Base-by-base conservation (phyloP, 1,140 invertebrate species). In the Acromyrmex heyeri region DNA sequence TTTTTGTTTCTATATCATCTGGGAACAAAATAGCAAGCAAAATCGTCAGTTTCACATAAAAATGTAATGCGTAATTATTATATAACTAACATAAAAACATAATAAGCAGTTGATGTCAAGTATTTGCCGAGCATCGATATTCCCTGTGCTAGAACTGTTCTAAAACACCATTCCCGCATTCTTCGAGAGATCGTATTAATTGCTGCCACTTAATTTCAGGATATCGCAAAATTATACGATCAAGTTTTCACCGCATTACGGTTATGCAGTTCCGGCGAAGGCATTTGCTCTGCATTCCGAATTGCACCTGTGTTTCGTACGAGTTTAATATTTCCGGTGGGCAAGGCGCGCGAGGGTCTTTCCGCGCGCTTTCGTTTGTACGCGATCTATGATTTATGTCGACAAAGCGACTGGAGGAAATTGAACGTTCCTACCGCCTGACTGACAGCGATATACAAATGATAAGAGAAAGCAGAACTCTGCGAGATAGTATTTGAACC, bases 241-340 rank as follows among this genome's bases (percentile, higher is more conserved):
- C 88, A n/a, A 87, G 89, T 90, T 90, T 90, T 90, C 88, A 90
- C 88, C 69, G 38, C 10, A 14, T n/a, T n/a, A 70, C 44, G 72
- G 5, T 90, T 90, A 89, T 67, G 65, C 85, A 62, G 79, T 85
- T 89, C 88, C 87, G 88, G 65, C 24, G 59, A 61, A 72, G 62
- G 67, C 30, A 10, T 34, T 78, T n/a, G 24, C 44, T 16, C 14
- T 21, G 59, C 48, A 78, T 55, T 44, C 82, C 24, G 34, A 85
- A 62, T 61, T 24, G 48, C 38, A 65, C 79, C 50, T 85, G 57
- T 48, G 48, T 87, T 89, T 73, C 65, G 24, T 59, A 57, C 57
- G 65, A 90, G 83, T 87, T 83, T 87, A 78, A 83, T 75, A 75
- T 79, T 85, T 87, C 89, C 88, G 86, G 34, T 57, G 64, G 27